Base-by-base conservation (phyloP, 1,140 invertebrate species). In the Reticulitermes speratus region DNA sequence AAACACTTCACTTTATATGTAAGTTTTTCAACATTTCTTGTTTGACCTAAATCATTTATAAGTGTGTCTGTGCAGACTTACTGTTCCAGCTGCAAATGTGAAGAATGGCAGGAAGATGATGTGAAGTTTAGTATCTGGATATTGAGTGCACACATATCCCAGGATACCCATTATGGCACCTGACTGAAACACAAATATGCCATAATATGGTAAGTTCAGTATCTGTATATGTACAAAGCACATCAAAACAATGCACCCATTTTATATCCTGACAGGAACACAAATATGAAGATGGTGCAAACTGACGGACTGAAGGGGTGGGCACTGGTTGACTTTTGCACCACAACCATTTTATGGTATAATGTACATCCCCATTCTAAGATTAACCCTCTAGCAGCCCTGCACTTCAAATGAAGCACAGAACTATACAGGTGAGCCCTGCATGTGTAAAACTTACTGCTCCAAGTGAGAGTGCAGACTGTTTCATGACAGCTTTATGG, bases 141-240 rank as follows among this genome's bases (percentile, higher is more conserved):
- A 96, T 88, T 95, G 94, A 45, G 95, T 94, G 90, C 98, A 99
- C 21, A 97, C 95, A 90, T 96, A 98, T 55, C 95, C 96, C 84
- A 99, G 90, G 38, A 99, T 92, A 21, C 95, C 95, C 95, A 99
- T 96, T 87, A 99, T 97, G 83, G 98, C 97, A 84, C 98, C 98
- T 69, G 97, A 98, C 97, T 99, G 90, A 86, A 94, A 92, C 88
- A 48, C 87, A 55, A 21, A 88, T 89, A 89, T 83, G 82, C 21
- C 12, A 38, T 16, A 1, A 83, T 23, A 23, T 45, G 30, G 69
- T 21, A 55, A 21, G 21, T 23, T 83, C 14, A 83, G 21, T 19
- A 81, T 3, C 25, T n/a, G 38, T 38, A 38, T 38, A 59, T 8
- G 55, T 59, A 59, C 55, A 5, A 6, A 59, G 21, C 14, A 2